These are phyloP conservation scores for Charina bottae DNA, from an alignment of 2,113 vertebrate species.

Conservation along the genomic window DNA sequence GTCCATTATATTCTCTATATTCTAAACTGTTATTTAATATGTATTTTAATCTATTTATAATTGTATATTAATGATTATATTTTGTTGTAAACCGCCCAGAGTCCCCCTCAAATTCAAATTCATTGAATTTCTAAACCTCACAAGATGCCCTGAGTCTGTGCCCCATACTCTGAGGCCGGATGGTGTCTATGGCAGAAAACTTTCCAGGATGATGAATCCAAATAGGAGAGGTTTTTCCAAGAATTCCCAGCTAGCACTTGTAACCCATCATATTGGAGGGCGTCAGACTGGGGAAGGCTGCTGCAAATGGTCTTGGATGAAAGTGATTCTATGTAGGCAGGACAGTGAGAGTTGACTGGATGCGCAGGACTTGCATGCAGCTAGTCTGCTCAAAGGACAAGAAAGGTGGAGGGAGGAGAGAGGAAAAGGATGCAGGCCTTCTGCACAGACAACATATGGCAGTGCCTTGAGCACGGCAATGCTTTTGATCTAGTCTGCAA, in stretches of 20 bases:
- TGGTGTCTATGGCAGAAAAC: background rate
- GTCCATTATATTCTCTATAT: too few relatives aligned
- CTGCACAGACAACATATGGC: background rate
- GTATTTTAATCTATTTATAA: too few relatives aligned
- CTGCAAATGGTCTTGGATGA: background rate
- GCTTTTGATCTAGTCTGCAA: background rate
- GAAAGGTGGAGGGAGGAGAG: background rate
- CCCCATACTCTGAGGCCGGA: background rate
- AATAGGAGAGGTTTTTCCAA: background rate
- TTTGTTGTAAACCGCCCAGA: too few relatives aligned
- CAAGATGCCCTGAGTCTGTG: background rate
- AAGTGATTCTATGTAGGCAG: background rate
- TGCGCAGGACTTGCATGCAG: background rate
- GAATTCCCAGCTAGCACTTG: background rate
- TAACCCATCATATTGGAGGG: background rate
- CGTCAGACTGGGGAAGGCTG: background rate
- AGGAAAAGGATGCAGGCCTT: background rate
- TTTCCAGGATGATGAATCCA: background rate
- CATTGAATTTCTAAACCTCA: background rate
- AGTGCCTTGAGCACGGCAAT: background rate
- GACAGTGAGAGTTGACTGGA: background rate
- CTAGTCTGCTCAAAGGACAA: background rate
- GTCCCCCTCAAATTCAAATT: too few relatives aligned
- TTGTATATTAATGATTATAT: too few relatives aligned
- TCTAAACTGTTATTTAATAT: too few relatives aligned